Conservation (phyloP, 2,797 vertebrate genomes). For the Carduelis carduelis region DNA sequence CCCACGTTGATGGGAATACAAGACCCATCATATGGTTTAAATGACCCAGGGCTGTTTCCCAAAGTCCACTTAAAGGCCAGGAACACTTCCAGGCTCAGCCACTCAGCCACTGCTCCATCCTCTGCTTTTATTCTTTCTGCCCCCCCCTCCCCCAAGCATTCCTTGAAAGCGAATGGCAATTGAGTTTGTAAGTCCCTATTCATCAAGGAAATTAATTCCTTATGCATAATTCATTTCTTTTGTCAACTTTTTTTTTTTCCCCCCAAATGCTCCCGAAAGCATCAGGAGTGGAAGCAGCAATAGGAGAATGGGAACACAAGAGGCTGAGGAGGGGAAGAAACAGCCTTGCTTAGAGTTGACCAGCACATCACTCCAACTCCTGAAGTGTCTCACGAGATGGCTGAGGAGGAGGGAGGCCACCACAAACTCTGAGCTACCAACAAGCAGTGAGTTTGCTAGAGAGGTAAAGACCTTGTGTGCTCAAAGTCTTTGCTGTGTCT, state of each 20-base stretch:
- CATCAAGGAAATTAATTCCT: conserved; percentile 79
- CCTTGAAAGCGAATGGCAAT: conserved; percentile 68
- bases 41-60: conserved; percentile 29
- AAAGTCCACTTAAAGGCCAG: conserved; percentile 45
- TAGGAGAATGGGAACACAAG: conserved; percentile 38
- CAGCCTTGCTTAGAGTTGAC: background rate
- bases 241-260: conserved; percentile 63
- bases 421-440: background rate
- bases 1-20: background rate
- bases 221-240: conserved; percentile 82
- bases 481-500: background rate
- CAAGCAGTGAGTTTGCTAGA: background rate
- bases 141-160: background rate
- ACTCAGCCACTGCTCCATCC: background rate
- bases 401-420: background rate
- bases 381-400: background rate
- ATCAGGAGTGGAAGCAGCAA: conserved; percentile 51
- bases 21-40: background rate
- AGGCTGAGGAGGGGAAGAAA: background rate
- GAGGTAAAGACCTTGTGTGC: background rate
- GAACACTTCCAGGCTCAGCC: conserved; percentile 24
- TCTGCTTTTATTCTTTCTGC: conserved; percentile 12
- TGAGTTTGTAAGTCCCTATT: conserved; percentile 75
- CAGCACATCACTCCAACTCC: background rate
- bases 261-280: conserved; percentile 57